These are phyloP conservation scores for Nemoura dubitans DNA, from an alignment of 2,888 invertebrate species.

Conservation along the genomic window DNA sequence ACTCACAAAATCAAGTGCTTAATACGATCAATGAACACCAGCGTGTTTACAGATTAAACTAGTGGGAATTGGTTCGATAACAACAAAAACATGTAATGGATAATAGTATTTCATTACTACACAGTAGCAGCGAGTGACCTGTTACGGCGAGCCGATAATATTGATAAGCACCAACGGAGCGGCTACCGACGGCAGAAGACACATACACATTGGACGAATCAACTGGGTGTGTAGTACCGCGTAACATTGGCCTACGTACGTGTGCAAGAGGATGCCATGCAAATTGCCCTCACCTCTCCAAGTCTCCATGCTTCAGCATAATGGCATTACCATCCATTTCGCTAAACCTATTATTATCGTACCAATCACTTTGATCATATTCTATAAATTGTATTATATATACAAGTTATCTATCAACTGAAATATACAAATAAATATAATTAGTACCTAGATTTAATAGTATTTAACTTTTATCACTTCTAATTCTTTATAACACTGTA, in stretches of 20 bases:
- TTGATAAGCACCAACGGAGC: constrained; percentile 36
- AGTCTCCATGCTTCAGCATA: background rate
- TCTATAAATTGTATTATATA: background rate
- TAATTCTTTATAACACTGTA: constrained; percentile 27
- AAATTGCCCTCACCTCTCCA: background rate
- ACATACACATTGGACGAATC: constrained; percentile 34
- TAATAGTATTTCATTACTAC: constrained; percentile 33
- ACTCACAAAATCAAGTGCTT: background rate
- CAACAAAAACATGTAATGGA: constrained; percentile 9
- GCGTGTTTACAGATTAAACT: background rate
- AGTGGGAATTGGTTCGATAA: constrained; percentile 7
- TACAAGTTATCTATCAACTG: constrained; percentile 16
- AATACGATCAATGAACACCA: background rate
- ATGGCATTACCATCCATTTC: constrained; percentile 1
- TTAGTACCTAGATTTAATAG: constrained; percentile 30
- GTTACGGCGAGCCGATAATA: constrained; percentile 22
- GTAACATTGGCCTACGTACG: constrained; percentile 8
- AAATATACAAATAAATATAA: constrained; percentile 34
- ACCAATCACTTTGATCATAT: background rate
- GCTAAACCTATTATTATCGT: constrained; percentile 12
- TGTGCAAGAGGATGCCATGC: background rate
- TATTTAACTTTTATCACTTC: constrained; percentile 33
- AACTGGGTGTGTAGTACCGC: background rate
- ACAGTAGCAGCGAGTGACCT: constrained; percentile 36
- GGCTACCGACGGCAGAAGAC: constrained; percentile 29